phyloP scores from a whole-genome alignment of 2,113 vertebrate genomes.

The Anhinga anhinga region DNA sequence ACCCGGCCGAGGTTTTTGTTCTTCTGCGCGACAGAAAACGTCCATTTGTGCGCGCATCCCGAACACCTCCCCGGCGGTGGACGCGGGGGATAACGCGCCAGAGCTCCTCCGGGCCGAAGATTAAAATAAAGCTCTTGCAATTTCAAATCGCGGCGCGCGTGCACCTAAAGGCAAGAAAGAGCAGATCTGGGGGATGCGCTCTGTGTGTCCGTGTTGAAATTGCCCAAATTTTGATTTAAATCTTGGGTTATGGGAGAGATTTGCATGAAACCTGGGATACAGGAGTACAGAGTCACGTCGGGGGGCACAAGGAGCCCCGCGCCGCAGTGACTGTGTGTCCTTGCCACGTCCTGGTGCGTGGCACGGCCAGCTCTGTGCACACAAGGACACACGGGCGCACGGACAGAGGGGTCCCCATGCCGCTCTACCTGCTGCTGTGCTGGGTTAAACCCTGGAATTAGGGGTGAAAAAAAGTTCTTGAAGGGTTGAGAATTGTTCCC shows the following conservation, averaged over 20 bases:
- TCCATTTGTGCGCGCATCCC: not conserved
- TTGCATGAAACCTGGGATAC: not conserved
- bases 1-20: not conserved
- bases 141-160: rapidly evolving
- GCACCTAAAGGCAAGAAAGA: rapidly evolving
- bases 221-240: no score
- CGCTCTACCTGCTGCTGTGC: not conserved
- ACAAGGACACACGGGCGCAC: not conserved
- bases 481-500: not conserved
- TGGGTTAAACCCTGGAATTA: not conserved
- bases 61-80: no score
- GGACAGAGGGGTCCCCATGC: not conserved
- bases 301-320: not conserved
- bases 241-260: not conserved
- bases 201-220: rapidly evolving
- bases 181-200: rapidly evolving
- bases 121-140: not conserved
- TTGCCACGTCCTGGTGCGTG: not conserved
- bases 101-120: not conserved
- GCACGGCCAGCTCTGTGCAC: not conserved
- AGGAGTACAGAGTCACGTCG: rapidly evolving
- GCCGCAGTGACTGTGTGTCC: not conserved
- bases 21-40: not conserved
- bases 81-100: not conserved
- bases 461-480: not conserved